phyloP scores from a whole-genome alignment of 2,888 invertebrate species.

The Operophtera brumata region DNA sequence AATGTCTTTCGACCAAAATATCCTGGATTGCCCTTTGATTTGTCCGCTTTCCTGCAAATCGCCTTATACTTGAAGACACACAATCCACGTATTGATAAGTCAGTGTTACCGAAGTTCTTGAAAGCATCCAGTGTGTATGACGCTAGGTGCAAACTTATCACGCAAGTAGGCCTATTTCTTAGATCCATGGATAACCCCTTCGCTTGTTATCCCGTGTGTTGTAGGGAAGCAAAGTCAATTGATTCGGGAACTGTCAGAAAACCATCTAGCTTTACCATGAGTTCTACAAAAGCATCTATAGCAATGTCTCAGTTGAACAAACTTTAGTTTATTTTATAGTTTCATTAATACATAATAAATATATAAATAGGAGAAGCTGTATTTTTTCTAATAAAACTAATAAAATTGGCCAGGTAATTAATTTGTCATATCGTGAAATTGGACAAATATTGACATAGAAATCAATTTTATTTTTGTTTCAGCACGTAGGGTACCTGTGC shows the following conservation, averaged over 20 bases:
- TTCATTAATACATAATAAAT: slow-evolving; percentile 8
- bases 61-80: slow-evolving; percentile 80
- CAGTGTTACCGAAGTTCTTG: slow-evolving; percentile 54
- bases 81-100: slow-evolving; percentile 56
- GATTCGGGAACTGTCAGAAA: slow-evolving; percentile 38
- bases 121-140: slow-evolving; percentile 59
- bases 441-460: slow-evolving; percentile 5
- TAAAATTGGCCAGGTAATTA: slow-evolving; percentile 11
- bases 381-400: neutral
- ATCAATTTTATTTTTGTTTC: slow-evolving; percentile 45
- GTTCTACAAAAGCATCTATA: slow-evolving; percentile 25
- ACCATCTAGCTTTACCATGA: slow-evolving; percentile 36
- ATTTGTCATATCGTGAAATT: neutral
- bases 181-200: slow-evolving; percentile 81
- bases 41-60: slow-evolving; percentile 79
- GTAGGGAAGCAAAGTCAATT: slow-evolving; percentile 26
- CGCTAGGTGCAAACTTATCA: slow-evolving; percentile 59
- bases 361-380: neutral
- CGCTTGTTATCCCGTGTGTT: slow-evolving; percentile 65
- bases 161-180: slow-evolving; percentile 65
- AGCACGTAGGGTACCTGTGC: slow-evolving; percentile 97
- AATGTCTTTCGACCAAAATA: slow-evolving; percentile 81
- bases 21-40: slow-evolving; percentile 73
- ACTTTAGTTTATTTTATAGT: neutral
- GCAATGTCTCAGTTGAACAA: slow-evolving; percentile 13